Percentiles rank a stretch among this genome's conserved stretches.
These are phyloP conservation scores for Procambarus virginalis DNA, from an alignment of 1,140 invertebrate genomes.

Conservation along the genomic window DNA sequence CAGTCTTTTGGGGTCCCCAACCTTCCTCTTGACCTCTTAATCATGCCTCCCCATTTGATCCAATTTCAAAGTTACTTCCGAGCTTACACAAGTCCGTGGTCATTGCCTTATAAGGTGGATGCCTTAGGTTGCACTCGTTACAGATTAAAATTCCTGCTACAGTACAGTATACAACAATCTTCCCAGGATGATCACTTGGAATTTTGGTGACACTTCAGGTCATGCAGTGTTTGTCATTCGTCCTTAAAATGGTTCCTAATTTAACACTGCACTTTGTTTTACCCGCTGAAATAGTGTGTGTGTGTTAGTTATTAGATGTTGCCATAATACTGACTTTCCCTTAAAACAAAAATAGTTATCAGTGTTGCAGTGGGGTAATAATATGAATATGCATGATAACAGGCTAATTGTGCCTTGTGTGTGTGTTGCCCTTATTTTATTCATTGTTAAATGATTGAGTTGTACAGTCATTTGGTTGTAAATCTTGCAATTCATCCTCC, in stretches of 20 bases:
- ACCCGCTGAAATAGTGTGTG: background rate
- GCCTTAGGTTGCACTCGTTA: background rate
- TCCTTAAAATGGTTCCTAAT: too few species aligned
- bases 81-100: background rate
- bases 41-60: background rate
- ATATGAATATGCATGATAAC: background rate
- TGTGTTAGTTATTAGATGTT: too few species aligned
- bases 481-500: too few species aligned
- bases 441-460: background rate
- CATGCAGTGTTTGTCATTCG: too few species aligned
- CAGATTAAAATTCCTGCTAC: background rate
- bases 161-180: background rate
- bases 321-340: too few species aligned
- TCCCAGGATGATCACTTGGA: too few species aligned
- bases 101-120: background rate
- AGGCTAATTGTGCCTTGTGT: background rate
- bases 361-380: background rate
- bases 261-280: background rate
- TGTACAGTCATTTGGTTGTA: too few species aligned
- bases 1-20: conserved; percentile 26
- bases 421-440: background rate
- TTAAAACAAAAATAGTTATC: too few species aligned
- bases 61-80: background rate
- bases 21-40: background rate
- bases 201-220: too few species aligned